Conservation (phyloP, 1,140 invertebrate species). For the Augochlora pura region DNA sequence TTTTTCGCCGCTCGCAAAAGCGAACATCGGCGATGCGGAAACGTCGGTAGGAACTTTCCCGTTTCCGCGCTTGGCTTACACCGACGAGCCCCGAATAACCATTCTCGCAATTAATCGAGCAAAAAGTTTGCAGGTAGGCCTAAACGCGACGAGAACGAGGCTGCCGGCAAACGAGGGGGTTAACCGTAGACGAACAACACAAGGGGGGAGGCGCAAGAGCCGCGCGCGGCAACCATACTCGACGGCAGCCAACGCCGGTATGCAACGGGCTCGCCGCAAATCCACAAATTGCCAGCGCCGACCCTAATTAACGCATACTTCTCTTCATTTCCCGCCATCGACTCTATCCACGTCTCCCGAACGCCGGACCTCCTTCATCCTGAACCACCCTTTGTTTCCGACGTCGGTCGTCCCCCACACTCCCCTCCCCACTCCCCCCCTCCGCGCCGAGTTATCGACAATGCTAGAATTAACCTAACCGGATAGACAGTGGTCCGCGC, state of each 20-base stretch:
- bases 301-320: conserved; percentile 69
- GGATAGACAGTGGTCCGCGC: too few relatives aligned
- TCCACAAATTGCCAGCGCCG: conserved; percentile 64
- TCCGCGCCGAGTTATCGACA: background rate
- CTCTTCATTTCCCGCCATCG: conserved; percentile 52
- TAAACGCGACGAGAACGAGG: background rate
- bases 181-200: conserved; percentile 49
- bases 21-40: too few relatives aligned
- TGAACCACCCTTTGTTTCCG: background rate
- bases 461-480: background rate
- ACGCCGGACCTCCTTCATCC: conserved; percentile 9
- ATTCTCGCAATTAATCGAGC: background rate
- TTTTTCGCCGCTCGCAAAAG: too few relatives aligned
- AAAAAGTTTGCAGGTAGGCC: too few relatives aligned
- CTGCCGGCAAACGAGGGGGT: conserved; percentile 14
- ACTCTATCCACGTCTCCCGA: conserved; percentile 39
- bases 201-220: background rate
- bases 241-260: conserved; percentile 28
- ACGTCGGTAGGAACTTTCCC: too few relatives aligned
- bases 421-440: too few relatives aligned
- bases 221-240: conserved; percentile 11
- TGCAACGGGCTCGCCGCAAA: conserved; percentile 57
- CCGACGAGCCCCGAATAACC: too few relatives aligned
- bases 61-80: too few relatives aligned
- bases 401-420: too few relatives aligned